Base-by-base conservation (phyloP, 35 echinoderm and acorn worm genomes). In the Lytechinus pictus region DNA sequence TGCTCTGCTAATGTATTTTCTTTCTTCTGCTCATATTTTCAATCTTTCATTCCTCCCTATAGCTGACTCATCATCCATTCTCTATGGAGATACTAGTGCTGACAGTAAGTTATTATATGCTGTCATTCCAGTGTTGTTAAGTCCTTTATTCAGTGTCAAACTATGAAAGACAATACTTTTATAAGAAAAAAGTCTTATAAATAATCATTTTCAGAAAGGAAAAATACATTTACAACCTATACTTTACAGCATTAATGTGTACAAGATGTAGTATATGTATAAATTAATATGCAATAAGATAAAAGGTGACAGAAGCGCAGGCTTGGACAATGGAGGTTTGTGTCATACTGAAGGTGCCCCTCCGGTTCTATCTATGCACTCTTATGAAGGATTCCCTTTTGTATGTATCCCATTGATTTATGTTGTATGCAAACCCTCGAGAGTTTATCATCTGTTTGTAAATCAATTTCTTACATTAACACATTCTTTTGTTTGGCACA, bases 21-120 rank as follows among this genome's bases (percentile, higher is more conserved):
- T 93, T 54, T 90, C 52, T 90, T 90, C 52, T 54, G 88, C 28
- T 90, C 88, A 52, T 27, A 90, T 10, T 93, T 57, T 93, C 54
- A 57, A 24, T 16, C 92, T 93, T 93, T 57, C 54, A 3, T 28
- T 93, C 14, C 27, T 93, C 5, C 92, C 24, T 54, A 27, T 57
- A 93, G 92, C 53, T 57, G 9, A 57, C 4, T 11, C 52, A 93
- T 93, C 92, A 27, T 61, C 95, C 61, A 29, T 92, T 56, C 95
- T 96, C 27, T 96, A 96, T 92, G 95, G 95, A 5, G 56, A 96
- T 19, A 89, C 92, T 96, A 89, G 54, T 33, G 95, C 95, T 16
- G 86, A 86, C 56, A 96, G 95, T 96, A 96, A 96, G 95, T 96
- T 92, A 44, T 0, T 52, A 54, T 52, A 6, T 90, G 88, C 52